Evolutionary conservation across 2,113 vertebrate species (phyloP).

Genomic region (Halcyon senegalensis): DNA sequence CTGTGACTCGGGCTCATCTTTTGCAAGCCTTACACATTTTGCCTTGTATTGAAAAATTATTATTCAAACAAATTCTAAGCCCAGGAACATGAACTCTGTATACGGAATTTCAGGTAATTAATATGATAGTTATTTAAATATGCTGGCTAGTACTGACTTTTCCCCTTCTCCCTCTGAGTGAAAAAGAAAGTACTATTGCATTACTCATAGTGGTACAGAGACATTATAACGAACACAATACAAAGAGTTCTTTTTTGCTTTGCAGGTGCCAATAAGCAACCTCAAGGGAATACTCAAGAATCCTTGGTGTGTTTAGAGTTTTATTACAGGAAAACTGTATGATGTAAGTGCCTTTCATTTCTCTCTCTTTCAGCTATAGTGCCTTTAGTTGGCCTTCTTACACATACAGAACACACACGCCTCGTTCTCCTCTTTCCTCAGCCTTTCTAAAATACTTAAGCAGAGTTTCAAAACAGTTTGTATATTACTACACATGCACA

Average conservation of each 20-base stretch:
- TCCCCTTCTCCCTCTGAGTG: neutral
- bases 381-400: neutral
- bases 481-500: neutral
- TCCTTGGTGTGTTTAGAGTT: neutral
- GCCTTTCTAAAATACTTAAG: neutral
- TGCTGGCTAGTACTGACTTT: neutral
- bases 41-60: neutral
- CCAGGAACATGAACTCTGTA: neutral
- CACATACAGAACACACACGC: neutral
- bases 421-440: neutral
- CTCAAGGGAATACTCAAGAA: conserved; percentile 8
- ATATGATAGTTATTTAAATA: neutral
- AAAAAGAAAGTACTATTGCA: neutral
- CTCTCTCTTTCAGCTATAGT: neutral
- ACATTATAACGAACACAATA: neutral
- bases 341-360: conserved; percentile 21
- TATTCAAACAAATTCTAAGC: neutral
- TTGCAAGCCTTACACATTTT: neutral
- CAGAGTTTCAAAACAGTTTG: neutral
- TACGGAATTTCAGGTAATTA: neutral
- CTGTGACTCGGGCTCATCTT: neutral
- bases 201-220: neutral
- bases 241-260: conserved; percentile 24
- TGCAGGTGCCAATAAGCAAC: conserved; percentile 41
- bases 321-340: conserved; percentile 26